Evolutionary conservation across 2,888 invertebrate species (phyloP).

Genomic region (Kryphioiulus occultus): DNA sequence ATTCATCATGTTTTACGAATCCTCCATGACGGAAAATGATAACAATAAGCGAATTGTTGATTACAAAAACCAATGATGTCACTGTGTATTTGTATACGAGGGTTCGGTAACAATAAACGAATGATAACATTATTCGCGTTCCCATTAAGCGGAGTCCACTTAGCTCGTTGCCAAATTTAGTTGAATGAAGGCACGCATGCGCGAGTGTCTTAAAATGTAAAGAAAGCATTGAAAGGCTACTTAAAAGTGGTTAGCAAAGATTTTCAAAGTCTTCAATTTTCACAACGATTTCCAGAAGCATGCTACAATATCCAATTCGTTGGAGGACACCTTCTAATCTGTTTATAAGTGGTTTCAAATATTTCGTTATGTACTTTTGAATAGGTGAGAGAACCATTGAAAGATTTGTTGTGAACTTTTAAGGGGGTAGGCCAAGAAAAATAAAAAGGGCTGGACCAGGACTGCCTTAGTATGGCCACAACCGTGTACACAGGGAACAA

Average conservation of each 20-base stretch:
- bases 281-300: not conserved
- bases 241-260: not conserved
- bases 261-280: not conserved
- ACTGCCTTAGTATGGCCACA: not conserved
- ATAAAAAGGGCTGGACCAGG: not conserved
- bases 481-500: not conserved
- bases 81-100: no score
- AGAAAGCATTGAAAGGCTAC: not conserved
- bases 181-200: no score
- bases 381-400: not conserved
- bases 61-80: no score
- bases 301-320: not conserved
- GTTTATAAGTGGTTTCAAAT: slow-evolving; percentile 27
- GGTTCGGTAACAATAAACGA: no score
- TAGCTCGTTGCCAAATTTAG: no score
- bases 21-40: no score
- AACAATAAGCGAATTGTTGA: no score
- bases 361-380: not conserved
- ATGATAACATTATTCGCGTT: no score
- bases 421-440: not conserved
- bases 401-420: not conserved
- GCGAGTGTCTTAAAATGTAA: not conserved
- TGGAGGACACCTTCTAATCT: not conserved
- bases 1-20: no score
- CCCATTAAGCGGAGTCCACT: no score